Percentiles rank a stretch among this genome's conserved stretches.
Evolutionary conservation across 2,113 vertebrate species (phyloP).

Genomic region (Cariama cristata): DNA sequence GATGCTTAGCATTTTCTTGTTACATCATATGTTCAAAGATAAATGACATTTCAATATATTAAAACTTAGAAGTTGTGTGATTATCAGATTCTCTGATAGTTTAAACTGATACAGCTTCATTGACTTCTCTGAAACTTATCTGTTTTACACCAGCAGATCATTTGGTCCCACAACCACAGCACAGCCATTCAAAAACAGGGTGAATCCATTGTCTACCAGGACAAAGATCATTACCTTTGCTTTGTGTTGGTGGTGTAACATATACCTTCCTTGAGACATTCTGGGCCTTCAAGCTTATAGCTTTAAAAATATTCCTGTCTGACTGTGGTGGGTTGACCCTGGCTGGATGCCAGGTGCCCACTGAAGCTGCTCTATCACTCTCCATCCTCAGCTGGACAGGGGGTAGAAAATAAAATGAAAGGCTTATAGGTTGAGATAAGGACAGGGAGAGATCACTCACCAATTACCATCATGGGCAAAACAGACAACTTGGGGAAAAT

Average conservation of each 20-base stretch:
- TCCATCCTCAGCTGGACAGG: background rate
- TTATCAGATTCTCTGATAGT: background rate
- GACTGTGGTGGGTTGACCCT: background rate
- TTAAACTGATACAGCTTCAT: background rate
- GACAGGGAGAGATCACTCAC: background rate
- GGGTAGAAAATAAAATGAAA: background rate
- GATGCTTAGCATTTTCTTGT: background rate
- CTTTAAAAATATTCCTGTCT: background rate
- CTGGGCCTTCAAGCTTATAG: background rate
- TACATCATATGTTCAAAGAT: background rate
- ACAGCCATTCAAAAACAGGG: background rate
- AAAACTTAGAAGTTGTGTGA: background rate
- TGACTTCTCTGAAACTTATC: background rate
- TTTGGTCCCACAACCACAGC: background rate
- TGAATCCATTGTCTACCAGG: background rate
- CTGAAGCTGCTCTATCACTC: background rate
- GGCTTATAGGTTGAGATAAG: background rate
- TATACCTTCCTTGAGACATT: background rate
- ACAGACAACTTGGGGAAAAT: background rate
- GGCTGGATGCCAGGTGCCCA: background rate
- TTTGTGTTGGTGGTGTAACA: background rate
- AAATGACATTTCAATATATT: background rate
- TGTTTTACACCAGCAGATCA: background rate
- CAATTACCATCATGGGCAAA: background rate
- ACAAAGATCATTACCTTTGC: background rate